These are phyloP conservation scores for Fopius arisanus DNA, from an alignment of 1,140 invertebrate genomes.

Conservation along the genomic window DNA sequence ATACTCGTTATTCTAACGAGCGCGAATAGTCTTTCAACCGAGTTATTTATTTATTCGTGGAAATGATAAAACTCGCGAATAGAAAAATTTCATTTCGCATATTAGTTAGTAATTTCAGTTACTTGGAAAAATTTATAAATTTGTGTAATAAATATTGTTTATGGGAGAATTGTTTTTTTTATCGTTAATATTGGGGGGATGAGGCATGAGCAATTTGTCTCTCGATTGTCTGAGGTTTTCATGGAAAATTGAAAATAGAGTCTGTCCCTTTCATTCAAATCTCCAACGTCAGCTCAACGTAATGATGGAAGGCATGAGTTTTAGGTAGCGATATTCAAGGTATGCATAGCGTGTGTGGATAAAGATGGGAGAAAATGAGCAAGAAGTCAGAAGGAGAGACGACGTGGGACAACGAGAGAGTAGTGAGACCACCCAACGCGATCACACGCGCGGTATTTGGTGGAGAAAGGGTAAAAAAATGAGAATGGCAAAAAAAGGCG, in stretches of 20 bases:
- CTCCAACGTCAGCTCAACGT: neutral
- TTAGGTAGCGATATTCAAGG: constrained; percentile 14
- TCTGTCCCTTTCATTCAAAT: neutral
- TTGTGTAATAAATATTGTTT: too few species aligned
- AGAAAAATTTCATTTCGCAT: neutral
- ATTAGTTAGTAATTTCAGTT: too few species aligned
- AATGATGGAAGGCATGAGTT: neutral
- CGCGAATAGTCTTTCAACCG: constrained; percentile 46
- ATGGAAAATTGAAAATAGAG: neutral
- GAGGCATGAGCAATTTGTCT: too few species aligned
- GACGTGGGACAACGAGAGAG: constrained; percentile 44
- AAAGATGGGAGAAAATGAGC: constrained; percentile 32
- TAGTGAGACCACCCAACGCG: constrained; percentile 64
- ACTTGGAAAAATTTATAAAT: too few species aligned
- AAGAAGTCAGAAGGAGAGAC: constrained; percentile 21
- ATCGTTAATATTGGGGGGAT: too few species aligned
- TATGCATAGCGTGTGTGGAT: constrained; percentile 7
- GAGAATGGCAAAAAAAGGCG: constrained; percentile 18
- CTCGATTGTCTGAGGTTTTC: neutral
- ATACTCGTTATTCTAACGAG: constrained; percentile 65
- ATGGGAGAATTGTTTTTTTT: too few species aligned
- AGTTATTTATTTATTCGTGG: neutral
- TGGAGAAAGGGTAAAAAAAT: constrained; percentile 38
- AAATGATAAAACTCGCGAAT: neutral
- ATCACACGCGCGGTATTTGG: constrained; percentile 52